Evolutionary conservation across 2,113 vertebrate species (phyloP).

Genomic region (Megaceryle torquata): DNA sequence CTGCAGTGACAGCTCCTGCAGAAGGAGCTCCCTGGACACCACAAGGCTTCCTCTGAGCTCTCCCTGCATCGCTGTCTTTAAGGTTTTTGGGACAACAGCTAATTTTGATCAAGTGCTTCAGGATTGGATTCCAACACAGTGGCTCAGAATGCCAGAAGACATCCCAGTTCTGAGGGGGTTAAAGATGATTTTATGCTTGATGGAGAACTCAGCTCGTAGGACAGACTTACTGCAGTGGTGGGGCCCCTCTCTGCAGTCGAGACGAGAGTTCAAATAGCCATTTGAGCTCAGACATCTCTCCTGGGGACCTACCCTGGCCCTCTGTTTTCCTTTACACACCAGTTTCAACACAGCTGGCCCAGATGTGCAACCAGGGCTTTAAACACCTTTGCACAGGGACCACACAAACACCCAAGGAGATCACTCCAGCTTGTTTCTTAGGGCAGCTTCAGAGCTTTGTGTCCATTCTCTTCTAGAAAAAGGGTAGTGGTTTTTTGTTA

Average conservation of each 20-base stretch:
- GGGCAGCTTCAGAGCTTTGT: not conserved
- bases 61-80: not conserved
- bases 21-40: not conserved
- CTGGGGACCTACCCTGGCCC: not conserved
- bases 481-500: not conserved
- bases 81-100: not conserved
- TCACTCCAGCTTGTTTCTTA: not conserved
- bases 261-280: not conserved
- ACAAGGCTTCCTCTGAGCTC: not conserved
- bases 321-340: not conserved
- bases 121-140: not conserved
- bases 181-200: not conserved
- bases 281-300: not conserved
- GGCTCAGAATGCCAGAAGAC: not conserved
- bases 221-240: not conserved
- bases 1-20: not conserved
- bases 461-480: not conserved
- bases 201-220: not conserved
- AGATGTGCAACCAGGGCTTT: not conserved
- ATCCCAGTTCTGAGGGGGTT: not conserved
- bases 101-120: not conserved
- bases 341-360: not conserved
- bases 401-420: not conserved
- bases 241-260: not conserved
- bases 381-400: not conserved